Base-by-base conservation (phyloP, 2,113 vertebrate genomes). In the Oncorhynchus clarkii region DNA sequence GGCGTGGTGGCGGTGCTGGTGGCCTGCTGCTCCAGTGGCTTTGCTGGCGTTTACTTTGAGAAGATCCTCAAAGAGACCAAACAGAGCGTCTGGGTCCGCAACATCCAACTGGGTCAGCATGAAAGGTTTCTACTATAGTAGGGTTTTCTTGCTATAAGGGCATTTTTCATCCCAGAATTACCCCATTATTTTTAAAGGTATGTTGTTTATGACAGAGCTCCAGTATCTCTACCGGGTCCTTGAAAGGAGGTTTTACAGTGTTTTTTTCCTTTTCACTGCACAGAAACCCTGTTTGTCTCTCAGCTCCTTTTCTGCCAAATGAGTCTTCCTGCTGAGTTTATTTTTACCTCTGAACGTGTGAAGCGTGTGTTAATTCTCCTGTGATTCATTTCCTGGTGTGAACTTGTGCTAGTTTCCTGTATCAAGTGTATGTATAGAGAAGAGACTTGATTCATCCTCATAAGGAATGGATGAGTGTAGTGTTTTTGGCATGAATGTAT, bases 61-160 rank as follows among this genome's bases (percentile, higher is more conserved):
- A 99, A 98, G 90, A 99, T 99, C 83, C 93, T 99, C 60, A 99
- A 99, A 86, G 98, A 98, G 92, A 98, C 95, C 69, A 98, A 99
- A 73, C 97, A 99, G 78, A 98, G 96, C 34, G 97, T 99, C 67
- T 99, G 97, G 98, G 93, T 99, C 88, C 93, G 98, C 81, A 99
- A 99, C 88, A 99, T 99, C 89, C 97, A 99, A 89, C 94, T 99
- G 12, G 98, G 98, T 99, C 82, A 67, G 87, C 88, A 68, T 69
- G 16, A 6, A 5, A 22, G 18, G 11, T 34, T 39, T 45, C 29
- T 31, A 29, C 4, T 67, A 7, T 31, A 34, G 16, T 67, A 18
- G 49, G 57, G 68, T 48, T 71, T 7, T 54, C 12, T 54, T 54
- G 51, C 51, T 12, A 54, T 54, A 54, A 54, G 16, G 51, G 51